Conservation (phyloP, 1,140 invertebrate genomes). For the Drosophila willistoni region DNA sequence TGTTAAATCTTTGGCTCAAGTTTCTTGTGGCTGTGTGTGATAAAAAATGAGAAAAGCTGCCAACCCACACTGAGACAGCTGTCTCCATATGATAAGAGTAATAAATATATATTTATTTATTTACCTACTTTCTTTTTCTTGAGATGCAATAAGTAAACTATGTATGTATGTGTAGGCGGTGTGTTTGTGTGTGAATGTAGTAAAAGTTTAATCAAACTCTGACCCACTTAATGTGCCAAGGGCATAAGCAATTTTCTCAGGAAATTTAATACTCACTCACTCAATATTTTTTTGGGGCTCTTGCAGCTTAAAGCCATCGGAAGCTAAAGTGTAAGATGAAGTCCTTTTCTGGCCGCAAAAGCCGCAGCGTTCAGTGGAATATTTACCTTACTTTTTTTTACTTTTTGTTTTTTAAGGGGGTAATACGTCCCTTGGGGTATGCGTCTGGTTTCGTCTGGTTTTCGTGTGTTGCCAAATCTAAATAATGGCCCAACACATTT, state of each 20-base stretch:
- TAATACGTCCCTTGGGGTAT: constrained; percentile 55
- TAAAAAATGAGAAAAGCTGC: constrained; percentile 37
- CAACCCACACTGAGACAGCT: constrained; percentile 65
- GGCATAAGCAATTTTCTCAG: constrained; percentile 16
- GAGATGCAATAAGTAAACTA: constrained; percentile 9
- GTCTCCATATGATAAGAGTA: constrained; percentile 52
- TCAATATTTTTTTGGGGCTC: constrained; percentile 29
- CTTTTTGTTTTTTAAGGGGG: constrained; percentile 8
- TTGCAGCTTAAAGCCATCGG: not conserved
- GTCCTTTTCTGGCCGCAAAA: constrained; percentile 30
- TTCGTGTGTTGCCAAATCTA: constrained; percentile 49
- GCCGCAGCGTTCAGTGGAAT: not conserved
- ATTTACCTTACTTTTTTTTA: constrained; percentile 16
- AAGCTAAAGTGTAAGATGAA: not conserved
- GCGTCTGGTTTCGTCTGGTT: constrained; percentile 41
- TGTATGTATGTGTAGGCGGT: not conserved
- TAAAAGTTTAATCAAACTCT: constrained; percentile 18
- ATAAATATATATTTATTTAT: constrained; percentile 27
- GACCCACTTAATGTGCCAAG: constrained; percentile 6
- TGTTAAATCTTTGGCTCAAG: constrained; percentile 39
- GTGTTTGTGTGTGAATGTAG: not conserved
- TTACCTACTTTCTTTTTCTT: constrained; percentile 3
- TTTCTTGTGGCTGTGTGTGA: constrained; percentile 20
- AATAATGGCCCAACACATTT: constrained; percentile 58
- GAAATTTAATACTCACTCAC: constrained; percentile 19